Conservation (phyloP, 2,797 vertebrate species). For the Naso thynnoides region DNA sequence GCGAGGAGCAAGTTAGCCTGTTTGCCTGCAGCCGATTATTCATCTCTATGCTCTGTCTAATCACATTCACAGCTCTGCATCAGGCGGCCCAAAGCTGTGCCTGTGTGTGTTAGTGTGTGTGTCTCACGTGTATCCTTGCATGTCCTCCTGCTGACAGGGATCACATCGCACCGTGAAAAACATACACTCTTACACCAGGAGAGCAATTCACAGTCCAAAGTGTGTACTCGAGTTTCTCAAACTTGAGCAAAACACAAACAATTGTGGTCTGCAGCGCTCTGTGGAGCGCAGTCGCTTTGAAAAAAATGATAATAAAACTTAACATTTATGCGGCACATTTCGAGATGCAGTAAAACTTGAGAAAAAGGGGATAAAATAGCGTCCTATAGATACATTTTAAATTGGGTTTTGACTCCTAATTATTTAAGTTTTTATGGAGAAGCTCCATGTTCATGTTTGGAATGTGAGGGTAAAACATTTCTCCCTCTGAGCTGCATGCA, state of each 20-base stretch:
- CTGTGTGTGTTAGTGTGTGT: slow-evolving; percentile 10
- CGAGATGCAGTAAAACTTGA: slow-evolving; percentile 10
- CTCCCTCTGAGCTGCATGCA: slow-evolving; percentile 31
- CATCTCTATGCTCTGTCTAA: slow-evolving; percentile 55
- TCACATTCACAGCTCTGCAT: slow-evolving; percentile 66
- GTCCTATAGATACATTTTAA: not conserved
- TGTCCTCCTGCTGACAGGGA: slow-evolving; percentile 64
- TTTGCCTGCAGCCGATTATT: slow-evolving; percentile 46
- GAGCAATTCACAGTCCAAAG: slow-evolving; percentile 44
- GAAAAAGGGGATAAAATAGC: not conserved
- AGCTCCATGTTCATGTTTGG: slow-evolving; percentile 49
- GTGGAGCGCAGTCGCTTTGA: slow-evolving; percentile 24
- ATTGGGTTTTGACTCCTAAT: not conserved
- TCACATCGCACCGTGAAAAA: slow-evolving; percentile 66
- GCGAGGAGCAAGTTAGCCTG: slow-evolving; percentile 34
- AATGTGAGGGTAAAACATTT: slow-evolving; percentile 58
- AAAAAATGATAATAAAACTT: slow-evolving; percentile 34
- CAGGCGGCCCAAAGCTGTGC: slow-evolving; percentile 2
- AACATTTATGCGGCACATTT: slow-evolving; percentile 29
- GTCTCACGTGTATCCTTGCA: slow-evolving; percentile 46
- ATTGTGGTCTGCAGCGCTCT: slow-evolving; percentile 23
- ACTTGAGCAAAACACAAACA: slow-evolving; percentile 48
- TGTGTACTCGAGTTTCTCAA: slow-evolving; percentile 54
- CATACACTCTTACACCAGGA: slow-evolving; percentile 49
- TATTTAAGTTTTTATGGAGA: slow-evolving; percentile 19